A percentile compares a stretch with the other conserved stretches of the same genome.
Evolutionary conservation across 1,140 invertebrate species (phyloP).

Genomic region (Camponotus vicinus): DNA sequence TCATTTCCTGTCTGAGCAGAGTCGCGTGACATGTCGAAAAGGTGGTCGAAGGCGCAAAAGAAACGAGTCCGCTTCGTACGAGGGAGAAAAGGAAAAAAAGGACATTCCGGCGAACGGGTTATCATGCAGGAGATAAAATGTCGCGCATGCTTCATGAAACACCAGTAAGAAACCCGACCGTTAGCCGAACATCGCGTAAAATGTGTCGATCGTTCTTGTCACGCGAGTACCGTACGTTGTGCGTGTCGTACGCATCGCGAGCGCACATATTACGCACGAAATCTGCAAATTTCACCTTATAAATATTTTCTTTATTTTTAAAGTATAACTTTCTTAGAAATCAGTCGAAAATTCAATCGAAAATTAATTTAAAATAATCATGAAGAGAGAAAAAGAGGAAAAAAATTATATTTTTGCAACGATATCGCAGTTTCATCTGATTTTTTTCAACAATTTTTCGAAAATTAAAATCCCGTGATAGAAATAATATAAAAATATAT

Average conservation of each 20-base stretch:
- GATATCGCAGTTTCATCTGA: not conserved
- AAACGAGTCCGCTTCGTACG: constrained; percentile 21
- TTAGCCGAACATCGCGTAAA: constrained; percentile 56
- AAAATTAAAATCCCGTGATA: not conserved
- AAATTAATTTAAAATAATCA: not conserved
- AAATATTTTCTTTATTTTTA: not conserved
- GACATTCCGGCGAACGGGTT: constrained; percentile 22
- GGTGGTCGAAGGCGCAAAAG: constrained; percentile 36
- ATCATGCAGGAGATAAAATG: constrained; percentile 56
- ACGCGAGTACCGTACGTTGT: constrained; percentile 56
- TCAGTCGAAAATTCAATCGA: too few species aligned
- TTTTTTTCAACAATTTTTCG: not conserved
- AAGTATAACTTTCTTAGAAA: not conserved
- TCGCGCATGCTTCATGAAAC: constrained; percentile 38
- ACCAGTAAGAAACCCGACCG: constrained; percentile 21
- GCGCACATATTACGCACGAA: not conserved
- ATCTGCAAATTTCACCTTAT: constrained; percentile 10
- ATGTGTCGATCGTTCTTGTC: constrained; percentile 61
- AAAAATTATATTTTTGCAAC: not conserved
- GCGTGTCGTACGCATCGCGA: constrained; percentile 9
- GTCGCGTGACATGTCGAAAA: constrained; percentile 48
- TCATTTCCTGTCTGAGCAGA: constrained; percentile 38
- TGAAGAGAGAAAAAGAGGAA: not conserved
- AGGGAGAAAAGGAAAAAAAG: not conserved
- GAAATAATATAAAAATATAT: not conserved